phyloP scores from a whole-genome alignment of 2,797 vertebrate species.

The Poeciliopsis paucimaculata region DNA sequence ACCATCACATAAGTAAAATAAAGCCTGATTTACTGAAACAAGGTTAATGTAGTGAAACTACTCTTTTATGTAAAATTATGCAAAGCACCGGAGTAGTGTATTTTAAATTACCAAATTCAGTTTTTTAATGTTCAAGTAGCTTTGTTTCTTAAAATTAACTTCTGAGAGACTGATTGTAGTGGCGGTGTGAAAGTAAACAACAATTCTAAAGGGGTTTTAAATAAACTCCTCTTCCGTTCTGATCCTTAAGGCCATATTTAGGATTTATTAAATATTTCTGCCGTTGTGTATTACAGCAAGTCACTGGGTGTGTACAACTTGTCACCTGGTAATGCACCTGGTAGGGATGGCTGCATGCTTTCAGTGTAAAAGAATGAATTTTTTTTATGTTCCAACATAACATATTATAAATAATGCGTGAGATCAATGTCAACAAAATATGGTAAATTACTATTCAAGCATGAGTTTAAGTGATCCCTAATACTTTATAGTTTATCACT shows the following conservation, averaged over 20 bases:
- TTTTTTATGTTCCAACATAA: not conserved
- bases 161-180: not conserved
- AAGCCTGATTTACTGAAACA: not conserved
- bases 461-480: not conserved
- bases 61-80: not conserved
- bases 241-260: not conserved
- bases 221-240: not conserved
- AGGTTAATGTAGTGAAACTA: not conserved
- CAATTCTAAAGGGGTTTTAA: not conserved
- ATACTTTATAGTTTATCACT: not conserved
- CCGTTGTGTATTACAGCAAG: not conserved
- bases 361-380: rapidly evolving
- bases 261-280: not conserved
- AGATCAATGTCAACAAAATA: not conserved
- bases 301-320: not conserved
- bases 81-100: not conserved
- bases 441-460: not conserved
- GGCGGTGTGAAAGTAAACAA: not conserved
- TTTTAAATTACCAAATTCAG: not conserved
- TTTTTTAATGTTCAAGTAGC: not conserved
- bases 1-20: not conserved
- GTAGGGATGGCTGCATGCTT: no score
- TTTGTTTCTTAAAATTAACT: not conserved
- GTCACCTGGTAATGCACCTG: not conserved
- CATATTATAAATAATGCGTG: not conserved